Percentiles rank a stretch among this genome's conserved stretches.
These are phyloP conservation scores for Botia almorhae DNA, from an alignment of 2,797 vertebrate species.

Conservation along the genomic window DNA sequence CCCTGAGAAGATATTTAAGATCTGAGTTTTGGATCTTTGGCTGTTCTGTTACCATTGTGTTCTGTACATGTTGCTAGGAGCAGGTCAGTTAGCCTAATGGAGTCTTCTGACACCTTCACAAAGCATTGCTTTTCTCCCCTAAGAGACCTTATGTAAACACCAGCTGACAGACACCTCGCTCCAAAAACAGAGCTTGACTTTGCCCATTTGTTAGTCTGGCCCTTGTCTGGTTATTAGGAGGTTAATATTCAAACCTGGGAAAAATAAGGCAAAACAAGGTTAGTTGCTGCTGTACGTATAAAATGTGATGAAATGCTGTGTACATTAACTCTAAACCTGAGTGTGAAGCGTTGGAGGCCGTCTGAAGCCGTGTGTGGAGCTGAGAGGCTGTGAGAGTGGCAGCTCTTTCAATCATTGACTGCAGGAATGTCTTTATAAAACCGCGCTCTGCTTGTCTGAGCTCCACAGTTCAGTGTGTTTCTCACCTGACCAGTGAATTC, in stretches of 20 bases:
- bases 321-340: conserved; percentile 55
- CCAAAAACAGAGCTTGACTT: conserved; percentile 66
- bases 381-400: conserved; percentile 52
- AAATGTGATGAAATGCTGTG: conserved; percentile 56
- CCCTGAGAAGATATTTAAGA: background rate
- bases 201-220: conserved; percentile 61
- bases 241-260: conserved; percentile 67
- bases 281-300: conserved; percentile 52
- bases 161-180: conserved; percentile 57
- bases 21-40: background rate
- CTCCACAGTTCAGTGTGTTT: conserved; percentile 27
- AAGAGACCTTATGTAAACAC: conserved; percentile 53
- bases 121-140: conserved; percentile 26
- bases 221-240: conserved; percentile 56
- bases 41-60: conserved; percentile 16
- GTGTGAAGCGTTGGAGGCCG: background rate
- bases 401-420: conserved; percentile 63
- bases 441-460: conserved; percentile 38
- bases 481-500: conserved; percentile 60
- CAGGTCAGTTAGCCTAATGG: conserved; percentile 11
- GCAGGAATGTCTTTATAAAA: conserved; percentile 64
- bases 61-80: background rate
- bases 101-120: conserved; percentile 29
- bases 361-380: conserved; percentile 27
- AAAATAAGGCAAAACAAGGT: conserved; percentile 53